phyloP scores from a whole-genome alignment of 1,140 invertebrate species.

The Centruroides vittatus region DNA sequence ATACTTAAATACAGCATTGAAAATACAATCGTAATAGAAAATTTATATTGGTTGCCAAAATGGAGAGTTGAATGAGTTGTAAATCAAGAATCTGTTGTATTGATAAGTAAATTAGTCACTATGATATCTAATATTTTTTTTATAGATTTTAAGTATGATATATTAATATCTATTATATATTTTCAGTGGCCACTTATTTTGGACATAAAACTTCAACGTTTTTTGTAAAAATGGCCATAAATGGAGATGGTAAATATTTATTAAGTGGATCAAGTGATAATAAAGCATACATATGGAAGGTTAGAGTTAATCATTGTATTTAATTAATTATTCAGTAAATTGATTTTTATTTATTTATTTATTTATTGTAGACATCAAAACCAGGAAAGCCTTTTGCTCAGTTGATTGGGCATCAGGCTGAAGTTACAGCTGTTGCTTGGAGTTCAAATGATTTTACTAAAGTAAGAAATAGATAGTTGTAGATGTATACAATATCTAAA shows the following conservation, averaged over 20 bases:
- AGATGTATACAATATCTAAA: too few relatives aligned
- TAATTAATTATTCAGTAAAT: background rate
- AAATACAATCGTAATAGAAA: too few relatives aligned
- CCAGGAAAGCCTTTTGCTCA: slow-evolving; percentile 41
- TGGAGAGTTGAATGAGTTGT: too few relatives aligned
- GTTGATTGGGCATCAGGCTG: slow-evolving; percentile 55
- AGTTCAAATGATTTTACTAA: slow-evolving; percentile 36
- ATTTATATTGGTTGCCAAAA: background rate
- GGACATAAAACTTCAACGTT: slow-evolving; percentile 62
- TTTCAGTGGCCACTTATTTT: slow-evolving; percentile 27
- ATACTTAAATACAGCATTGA: too few relatives aligned
- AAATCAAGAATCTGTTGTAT: too few relatives aligned
- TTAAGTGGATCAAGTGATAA: slow-evolving; percentile 70
- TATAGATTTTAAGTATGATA: background rate
- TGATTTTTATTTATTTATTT: background rate
- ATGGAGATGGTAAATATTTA: slow-evolving; percentile 59
- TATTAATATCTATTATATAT: background rate
- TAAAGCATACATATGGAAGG: slow-evolving; percentile 67
- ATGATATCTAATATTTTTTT: too few relatives aligned
- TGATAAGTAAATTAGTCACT: too few relatives aligned
- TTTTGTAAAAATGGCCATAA: slow-evolving; percentile 65
- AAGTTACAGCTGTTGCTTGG: slow-evolving; percentile 75
- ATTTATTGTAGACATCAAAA: background rate
- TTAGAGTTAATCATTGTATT: slow-evolving; percentile 4
- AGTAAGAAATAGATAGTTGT: slow-evolving; percentile 22